A percentile compares a stretch with the other conserved stretches of the same genome.
Evolutionary conservation across 2,113 vertebrate genomes (phyloP).

Genomic region (Blennius ocellaris): DNA sequence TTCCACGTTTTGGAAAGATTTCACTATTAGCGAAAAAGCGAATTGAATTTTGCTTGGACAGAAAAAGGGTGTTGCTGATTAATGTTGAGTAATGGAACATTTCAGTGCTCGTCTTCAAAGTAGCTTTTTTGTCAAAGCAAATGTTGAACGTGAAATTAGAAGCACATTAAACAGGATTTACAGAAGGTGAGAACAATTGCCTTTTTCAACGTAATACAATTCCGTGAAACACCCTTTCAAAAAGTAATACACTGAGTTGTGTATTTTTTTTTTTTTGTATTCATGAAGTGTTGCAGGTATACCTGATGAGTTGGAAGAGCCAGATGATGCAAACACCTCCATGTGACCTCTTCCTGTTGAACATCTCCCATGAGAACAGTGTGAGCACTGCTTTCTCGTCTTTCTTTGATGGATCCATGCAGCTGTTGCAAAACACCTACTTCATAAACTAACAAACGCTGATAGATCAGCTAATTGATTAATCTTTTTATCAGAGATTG

Average conservation of each 20-base stretch:
- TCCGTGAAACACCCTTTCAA: not conserved
- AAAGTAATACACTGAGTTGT: not conserved
- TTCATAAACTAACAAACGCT: too few relatives aligned
- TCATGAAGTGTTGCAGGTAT: not conserved
- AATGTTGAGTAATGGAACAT: conserved; percentile 4
- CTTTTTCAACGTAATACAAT: not conserved
- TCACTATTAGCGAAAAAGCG: not conserved
- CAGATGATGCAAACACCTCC: too few relatives aligned
- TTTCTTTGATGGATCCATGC: too few relatives aligned
- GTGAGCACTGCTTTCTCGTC: too few relatives aligned
- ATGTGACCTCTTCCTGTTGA: too few relatives aligned
- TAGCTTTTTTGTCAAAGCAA: conserved; percentile 12
- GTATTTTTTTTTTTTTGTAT: not conserved
- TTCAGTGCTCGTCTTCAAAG: conserved; percentile 19
- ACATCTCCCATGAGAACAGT: too few relatives aligned
- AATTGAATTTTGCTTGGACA: conserved; percentile 1
- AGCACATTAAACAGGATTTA: not conserved
- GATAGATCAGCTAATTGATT: too few relatives aligned
- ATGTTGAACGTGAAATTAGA: conserved; percentile 27
- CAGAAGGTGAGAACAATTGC: not conserved
- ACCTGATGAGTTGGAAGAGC: too few relatives aligned
- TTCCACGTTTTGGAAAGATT: conserved; percentile 1
- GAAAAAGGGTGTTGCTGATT: not conserved
- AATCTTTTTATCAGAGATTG: too few relatives aligned
- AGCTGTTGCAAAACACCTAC: too few relatives aligned